These are phyloP conservation scores for Cheumatopsyche charites DNA, from an alignment of 1,140 invertebrate species.

Conservation along the genomic window DNA sequence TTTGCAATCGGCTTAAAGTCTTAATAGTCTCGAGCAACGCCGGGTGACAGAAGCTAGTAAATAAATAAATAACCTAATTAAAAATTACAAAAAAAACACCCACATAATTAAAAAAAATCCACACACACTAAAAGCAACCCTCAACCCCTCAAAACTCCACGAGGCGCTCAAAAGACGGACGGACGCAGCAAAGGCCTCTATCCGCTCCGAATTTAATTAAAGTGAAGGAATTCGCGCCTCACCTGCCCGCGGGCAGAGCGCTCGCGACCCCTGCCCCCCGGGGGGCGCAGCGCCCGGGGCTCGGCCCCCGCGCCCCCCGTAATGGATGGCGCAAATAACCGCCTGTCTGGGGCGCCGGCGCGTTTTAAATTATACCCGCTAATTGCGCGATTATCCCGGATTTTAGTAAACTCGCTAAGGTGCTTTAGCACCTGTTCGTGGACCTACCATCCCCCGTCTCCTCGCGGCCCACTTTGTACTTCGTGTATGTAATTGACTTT, in stretches of 20 bases:
- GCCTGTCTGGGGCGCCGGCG: conserved; percentile 5
- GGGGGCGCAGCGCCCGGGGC: neutral
- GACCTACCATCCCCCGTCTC: too few species aligned
- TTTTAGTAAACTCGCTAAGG: conserved; percentile 36
- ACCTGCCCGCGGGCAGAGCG: conserved; percentile 9
- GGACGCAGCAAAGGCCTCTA: conserved; percentile 29
- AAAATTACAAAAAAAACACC: too few species aligned
- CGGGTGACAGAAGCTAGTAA: too few species aligned
- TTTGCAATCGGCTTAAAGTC: too few species aligned
- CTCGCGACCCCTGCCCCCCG: conserved; percentile 13
- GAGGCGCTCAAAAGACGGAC: too few species aligned
- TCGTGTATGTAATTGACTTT: conserved; percentile 21
- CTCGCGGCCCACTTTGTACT: too few species aligned
- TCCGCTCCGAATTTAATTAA: conserved; percentile 47
- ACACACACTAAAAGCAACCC: too few species aligned
- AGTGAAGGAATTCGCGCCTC: conserved; percentile 41
- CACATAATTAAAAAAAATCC: too few species aligned
- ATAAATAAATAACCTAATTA: too few species aligned
- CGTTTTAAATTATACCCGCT: conserved; percentile 38
- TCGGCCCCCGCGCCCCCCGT: neutral
- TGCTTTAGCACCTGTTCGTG: conserved; percentile 22
- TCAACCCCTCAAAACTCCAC: too few species aligned
- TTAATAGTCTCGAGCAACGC: too few species aligned
- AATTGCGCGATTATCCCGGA: conserved; percentile 39
- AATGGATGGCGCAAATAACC: conserved; percentile 38